These are phyloP conservation scores for Meteorus cinctellus DNA, from an alignment of 2,888 invertebrate species.

Conservation along the genomic window DNA sequence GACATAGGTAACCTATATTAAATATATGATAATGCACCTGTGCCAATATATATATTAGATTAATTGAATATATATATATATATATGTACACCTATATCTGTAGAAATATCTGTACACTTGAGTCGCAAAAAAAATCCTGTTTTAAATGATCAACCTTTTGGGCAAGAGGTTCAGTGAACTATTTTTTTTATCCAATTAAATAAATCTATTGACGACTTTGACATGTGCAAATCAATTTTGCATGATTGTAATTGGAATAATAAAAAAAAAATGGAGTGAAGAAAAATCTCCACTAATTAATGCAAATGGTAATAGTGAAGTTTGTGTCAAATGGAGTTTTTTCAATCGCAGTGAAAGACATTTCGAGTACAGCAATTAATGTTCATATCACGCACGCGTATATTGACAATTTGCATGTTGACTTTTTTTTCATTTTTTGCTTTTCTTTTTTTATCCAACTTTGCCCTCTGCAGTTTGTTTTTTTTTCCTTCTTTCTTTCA, in stretches of 20 bases:
- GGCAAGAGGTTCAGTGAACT: constrained; percentile 2
- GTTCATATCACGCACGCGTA: background rate
- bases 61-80: background rate
- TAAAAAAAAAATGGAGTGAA: background rate
- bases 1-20: background rate
- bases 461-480: background rate
- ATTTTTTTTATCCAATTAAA: background rate
- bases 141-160: constrained; percentile 1
- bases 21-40: background rate
- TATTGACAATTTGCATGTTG: background rate
- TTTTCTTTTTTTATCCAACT: background rate
- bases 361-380: constrained; percentile 4
- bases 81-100: background rate
- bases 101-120: constrained; percentile 7
- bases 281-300: background rate
- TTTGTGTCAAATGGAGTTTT: background rate
- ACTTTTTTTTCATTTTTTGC: background rate
- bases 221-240: background rate
- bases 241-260: background rate
- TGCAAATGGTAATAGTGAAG: background rate
- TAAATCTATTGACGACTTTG: background rate
- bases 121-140: background rate
- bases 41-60: constrained; percentile 10
- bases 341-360: background rate
- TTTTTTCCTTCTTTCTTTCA: background rate